Evolutionary conservation across 2,888 invertebrate genomes (phyloP).

Genomic region (Mantis religiosa): DNA sequence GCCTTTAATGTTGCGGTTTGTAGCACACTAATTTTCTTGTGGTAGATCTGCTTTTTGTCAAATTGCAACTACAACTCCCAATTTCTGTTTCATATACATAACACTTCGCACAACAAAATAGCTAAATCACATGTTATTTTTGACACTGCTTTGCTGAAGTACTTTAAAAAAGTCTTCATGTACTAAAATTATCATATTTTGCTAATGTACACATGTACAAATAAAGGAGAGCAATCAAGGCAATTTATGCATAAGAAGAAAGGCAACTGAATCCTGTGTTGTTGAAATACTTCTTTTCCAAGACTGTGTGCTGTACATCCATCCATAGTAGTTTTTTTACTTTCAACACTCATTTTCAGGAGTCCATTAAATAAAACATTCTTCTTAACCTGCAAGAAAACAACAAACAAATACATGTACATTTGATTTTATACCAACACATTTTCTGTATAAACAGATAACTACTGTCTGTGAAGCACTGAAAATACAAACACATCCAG

Average conservation of each 20-base stretch:
- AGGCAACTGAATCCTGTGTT: neutral
- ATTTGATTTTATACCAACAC: too few species aligned
- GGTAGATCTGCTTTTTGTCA: neutral
- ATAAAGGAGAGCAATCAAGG: conserved; percentile 2
- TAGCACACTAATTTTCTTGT: neutral
- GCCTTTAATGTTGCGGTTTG: neutral
- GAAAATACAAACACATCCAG: too few species aligned
- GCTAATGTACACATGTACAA: neutral
- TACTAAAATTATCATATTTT: neutral
- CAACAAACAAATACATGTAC: too few species aligned
- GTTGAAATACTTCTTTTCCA: neutral
- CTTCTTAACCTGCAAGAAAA: neutral
- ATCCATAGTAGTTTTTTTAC: neutral
- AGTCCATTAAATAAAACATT: neutral
- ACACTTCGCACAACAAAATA: neutral
- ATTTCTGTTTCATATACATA: neutral
- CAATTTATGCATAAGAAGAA: neutral
- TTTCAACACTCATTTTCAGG: neutral
- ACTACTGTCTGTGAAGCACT: too few species aligned
- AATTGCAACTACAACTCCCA: neutral
- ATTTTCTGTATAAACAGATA: too few species aligned
- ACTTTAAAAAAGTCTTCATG: neutral
- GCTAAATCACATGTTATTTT: neutral
- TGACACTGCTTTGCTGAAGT: neutral
- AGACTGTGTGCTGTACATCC: neutral